A percentile compares a stretch with the other conserved stretches of the same genome.
Conservation (phyloP, 2,888 invertebrate genomes). For the Caenorhabditis sp. region DNA sequence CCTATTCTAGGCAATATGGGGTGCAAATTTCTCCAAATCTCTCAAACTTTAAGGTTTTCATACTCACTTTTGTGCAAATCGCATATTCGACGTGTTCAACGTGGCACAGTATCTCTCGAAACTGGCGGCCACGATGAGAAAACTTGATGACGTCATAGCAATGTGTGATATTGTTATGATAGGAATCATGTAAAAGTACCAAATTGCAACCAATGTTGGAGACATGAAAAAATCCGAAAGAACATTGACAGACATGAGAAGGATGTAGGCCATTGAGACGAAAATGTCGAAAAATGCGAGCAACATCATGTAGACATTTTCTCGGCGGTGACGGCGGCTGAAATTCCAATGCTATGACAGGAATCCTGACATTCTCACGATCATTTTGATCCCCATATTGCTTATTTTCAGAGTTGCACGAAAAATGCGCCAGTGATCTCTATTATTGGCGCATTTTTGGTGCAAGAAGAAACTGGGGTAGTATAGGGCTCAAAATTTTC, state of each 20-base stretch:
- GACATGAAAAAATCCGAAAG: constrained; percentile 61
- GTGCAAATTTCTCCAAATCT: too few species aligned
- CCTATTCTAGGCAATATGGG: background rate
- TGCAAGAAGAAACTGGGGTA: too few species aligned
- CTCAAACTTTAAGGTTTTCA: too few species aligned
- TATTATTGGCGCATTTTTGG: too few species aligned
- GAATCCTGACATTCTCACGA: background rate
- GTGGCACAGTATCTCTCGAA: constrained; percentile 66
- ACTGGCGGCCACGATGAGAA: constrained; percentile 65
- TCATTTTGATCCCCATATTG: background rate
- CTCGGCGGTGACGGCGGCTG: constrained; percentile 49
- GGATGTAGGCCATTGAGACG: constrained; percentile 64
- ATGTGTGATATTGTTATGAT: constrained; percentile 69
- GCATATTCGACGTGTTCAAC: constrained; percentile 50
- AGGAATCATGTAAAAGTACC: constrained; percentile 68
- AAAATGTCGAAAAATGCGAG: constrained; percentile 69
- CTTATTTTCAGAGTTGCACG: too few species aligned
- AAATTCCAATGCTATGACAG: too few species aligned
- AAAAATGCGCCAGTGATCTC: too few species aligned
- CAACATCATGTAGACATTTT: constrained; percentile 67
- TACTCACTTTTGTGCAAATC: constrained; percentile 47
- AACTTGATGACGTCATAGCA: constrained; percentile 66
- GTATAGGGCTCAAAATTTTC: too few species aligned
- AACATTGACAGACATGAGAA: constrained; percentile 68
- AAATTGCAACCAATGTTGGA: constrained; percentile 53